Base-by-base conservation (phyloP, 2,113 vertebrate species). In the Oenanthe oenanthe region DNA sequence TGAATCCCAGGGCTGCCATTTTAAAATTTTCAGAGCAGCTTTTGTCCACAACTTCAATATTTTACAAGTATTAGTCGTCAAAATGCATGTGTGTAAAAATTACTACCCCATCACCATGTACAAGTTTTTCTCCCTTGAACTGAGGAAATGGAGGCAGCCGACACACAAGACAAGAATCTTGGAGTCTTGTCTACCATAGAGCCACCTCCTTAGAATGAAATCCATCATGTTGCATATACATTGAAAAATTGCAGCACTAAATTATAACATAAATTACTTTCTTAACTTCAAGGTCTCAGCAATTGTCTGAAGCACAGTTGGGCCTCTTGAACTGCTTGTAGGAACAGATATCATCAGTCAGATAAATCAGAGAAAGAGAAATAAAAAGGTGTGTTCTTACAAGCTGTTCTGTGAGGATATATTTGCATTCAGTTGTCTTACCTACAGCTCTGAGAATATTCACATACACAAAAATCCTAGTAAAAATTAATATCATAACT, bases 171-270 rank as follows among this genome's bases (percentile, higher is more conserved):
- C 9, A 36, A 26, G 15, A 50, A 4, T 89, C 40, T 19, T 25
- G 17, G 45, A 48, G 15, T 28, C 34, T 58, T 66, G 12, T 29
- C 38, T 71, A 14, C 13, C 1, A 2, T 22, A 24, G n/a, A 87
- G 58, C 4, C 11, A 43, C 6, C 6, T 56, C 31, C n/a, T 70
- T 29, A 58, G 31, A 78, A 78, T 29, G 18, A 75, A 47, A 61
- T 38, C 32, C 38, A 36, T 22, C 3, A 10, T 7, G 4, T 38
- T 66, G 11, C 22, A 28, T 8, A 40, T 11, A 57, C 0, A 1
- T 45, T 45, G 10, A 45, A 45, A 45, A 45, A 45, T 45, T 45
- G 43, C 43, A 45, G 43, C 18, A 19, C 43, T 20, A 91, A 73
- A 48, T 47, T 48, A 50, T 53, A 85, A 7, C 17, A 71, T 18